phyloP scores from a whole-genome alignment of 2,113 vertebrate genomes.

The Scytalopus superciliaris region DNA sequence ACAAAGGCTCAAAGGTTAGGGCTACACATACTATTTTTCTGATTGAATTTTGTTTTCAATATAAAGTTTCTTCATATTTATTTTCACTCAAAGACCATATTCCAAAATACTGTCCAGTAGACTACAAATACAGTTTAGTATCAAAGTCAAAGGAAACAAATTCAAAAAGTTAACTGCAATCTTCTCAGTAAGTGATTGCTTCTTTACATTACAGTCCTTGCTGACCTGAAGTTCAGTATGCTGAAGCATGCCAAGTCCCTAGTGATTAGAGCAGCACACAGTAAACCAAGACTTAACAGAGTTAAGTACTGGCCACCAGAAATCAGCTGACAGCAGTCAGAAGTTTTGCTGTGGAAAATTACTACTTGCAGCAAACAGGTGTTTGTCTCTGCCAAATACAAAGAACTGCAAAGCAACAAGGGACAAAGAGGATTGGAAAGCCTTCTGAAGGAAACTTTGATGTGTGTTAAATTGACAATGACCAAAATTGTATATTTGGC shows the following conservation, averaged over 20 bases:
- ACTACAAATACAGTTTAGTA: background rate
- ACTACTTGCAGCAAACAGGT: accelerated
- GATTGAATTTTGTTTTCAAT: background rate
- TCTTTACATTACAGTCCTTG: background rate
- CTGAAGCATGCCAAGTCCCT: background rate
- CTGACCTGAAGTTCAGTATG: background rate
- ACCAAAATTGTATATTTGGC: background rate
- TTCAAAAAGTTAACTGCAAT: background rate
- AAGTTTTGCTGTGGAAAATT: background rate
- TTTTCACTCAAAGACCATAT: background rate
- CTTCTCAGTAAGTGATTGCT: background rate
- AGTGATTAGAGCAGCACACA: background rate
- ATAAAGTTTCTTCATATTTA: background rate
- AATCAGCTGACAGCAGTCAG: background rate
- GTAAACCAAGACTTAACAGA: background rate
- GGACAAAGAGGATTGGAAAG: background rate
- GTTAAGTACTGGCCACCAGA: background rate
- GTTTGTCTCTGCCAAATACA: background rate
- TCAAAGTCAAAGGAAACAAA: background rate
- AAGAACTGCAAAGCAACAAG: background rate
- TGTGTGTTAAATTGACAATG: background rate
- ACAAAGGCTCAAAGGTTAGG: background rate
- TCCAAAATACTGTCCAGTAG: background rate
- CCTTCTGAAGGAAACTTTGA: background rate
- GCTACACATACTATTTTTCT: background rate